These are phyloP conservation scores for Stomatorhinus ivindoensis DNA, from an alignment of 2,113 vertebrate species.

Conservation along the genomic window DNA sequence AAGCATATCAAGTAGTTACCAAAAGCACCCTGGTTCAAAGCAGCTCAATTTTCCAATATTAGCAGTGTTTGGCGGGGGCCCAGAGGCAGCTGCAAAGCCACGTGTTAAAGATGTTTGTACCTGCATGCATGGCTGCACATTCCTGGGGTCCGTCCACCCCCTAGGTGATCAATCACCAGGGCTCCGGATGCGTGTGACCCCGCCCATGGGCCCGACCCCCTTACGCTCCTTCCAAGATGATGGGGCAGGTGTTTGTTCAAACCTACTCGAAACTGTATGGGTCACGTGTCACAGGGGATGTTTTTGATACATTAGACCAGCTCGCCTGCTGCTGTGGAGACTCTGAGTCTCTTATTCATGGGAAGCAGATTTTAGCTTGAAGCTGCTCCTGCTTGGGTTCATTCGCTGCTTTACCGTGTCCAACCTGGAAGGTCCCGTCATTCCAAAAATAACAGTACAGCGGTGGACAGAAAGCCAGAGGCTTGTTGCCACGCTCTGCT, in stretches of 20 bases:
- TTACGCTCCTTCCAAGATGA: conserved; percentile 33
- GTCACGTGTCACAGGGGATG: conserved; percentile 35
- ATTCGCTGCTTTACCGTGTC: background rate
- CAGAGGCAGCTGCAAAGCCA: conserved; percentile 76
- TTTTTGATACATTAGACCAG: conserved; percentile 11
- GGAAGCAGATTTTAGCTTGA: background rate
- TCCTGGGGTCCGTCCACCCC: conserved; percentile 52
- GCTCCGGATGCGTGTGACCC: conserved; percentile 51
- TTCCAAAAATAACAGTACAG: background rate
- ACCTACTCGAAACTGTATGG: conserved; percentile 27
- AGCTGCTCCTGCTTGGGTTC: background rate
- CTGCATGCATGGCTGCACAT: conserved; percentile 65
- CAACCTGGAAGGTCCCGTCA: background rate
- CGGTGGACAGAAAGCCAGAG: background rate
- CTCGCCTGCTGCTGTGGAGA: conserved; percentile 16
- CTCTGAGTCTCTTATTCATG: conserved; percentile 14
- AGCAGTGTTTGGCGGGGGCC: conserved; percentile 85
- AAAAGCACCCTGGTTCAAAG: conserved; percentile 99
- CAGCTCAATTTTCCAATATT: conserved; percentile 94
- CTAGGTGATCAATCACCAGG: conserved; percentile 57
- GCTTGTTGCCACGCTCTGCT: background rate
- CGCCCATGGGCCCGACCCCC: conserved; percentile 39
- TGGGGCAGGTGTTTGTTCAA: conserved; percentile 34
- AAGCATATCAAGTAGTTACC: conserved; percentile 99
- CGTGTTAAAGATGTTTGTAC: conserved; percentile 83